Evolutionary conservation across 2,113 vertebrate genomes (phyloP).

Genomic region (Crotalus helleri): DNA sequence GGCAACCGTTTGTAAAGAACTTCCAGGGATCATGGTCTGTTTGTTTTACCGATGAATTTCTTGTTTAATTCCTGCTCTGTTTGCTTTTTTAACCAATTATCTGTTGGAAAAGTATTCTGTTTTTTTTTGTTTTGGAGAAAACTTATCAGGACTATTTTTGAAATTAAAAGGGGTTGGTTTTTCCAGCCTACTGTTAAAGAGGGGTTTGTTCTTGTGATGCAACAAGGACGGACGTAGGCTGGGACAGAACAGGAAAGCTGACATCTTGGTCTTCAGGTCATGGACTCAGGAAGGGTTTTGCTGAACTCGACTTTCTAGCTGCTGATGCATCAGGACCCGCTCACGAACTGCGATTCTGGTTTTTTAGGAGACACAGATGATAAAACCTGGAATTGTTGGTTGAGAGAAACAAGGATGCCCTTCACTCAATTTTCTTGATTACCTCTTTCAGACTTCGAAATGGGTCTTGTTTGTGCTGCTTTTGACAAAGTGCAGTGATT

Average conservation of each 20-base stretch:
- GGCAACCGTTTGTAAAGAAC: too few relatives aligned
- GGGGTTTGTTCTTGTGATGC: too few relatives aligned
- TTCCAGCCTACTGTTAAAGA: too few relatives aligned
- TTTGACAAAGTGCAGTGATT: background rate
- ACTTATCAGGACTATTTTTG: too few relatives aligned
- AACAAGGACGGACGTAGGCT: too few relatives aligned
- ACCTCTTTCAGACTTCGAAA: background rate
- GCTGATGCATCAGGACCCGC: background rate
- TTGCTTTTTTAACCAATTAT: too few relatives aligned
- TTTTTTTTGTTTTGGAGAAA: too few relatives aligned
- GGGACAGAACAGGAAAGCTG: background rate
- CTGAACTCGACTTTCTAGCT: slow-evolving; percentile 4
- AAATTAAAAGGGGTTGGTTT: too few relatives aligned
- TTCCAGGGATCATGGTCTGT: too few relatives aligned
- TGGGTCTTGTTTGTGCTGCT: background rate
- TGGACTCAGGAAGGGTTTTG: slow-evolving; percentile 26
- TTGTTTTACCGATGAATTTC: too few relatives aligned
- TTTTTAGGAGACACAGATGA: background rate
- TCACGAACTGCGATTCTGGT: background rate
- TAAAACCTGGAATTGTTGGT: slow-evolving; percentile 5
- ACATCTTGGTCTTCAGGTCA: background rate
- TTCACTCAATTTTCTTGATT: slow-evolving; percentile 2
- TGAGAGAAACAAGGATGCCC: background rate
- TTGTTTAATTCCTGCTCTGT: too few relatives aligned
- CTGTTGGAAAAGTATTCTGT: too few relatives aligned